These are phyloP conservation scores for Lathronympha strigana DNA, from an alignment of 2,888 invertebrate species.

Conservation along the genomic window DNA sequence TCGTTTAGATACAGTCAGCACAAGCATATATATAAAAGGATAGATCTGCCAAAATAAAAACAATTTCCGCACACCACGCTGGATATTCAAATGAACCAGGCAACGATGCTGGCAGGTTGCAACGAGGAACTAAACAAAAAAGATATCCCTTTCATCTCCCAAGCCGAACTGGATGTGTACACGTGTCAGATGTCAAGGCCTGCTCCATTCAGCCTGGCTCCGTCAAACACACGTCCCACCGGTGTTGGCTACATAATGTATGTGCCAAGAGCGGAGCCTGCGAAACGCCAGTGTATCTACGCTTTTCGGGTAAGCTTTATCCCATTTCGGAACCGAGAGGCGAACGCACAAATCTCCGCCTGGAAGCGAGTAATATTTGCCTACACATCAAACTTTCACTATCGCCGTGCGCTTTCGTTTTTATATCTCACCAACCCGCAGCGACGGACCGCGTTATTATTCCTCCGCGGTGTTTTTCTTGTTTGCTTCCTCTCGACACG, in stretches of 20 bases:
- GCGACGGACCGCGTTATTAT: conserved; percentile 72
- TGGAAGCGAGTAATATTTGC: conserved; percentile 81
- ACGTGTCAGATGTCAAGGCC: conserved; percentile 72
- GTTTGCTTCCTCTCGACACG: conserved; percentile 23
- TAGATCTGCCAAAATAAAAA: background rate
- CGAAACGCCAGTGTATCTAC: conserved; percentile 58
- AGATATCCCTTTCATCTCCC: conserved; percentile 59
- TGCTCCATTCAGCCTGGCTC: conserved; percentile 72
- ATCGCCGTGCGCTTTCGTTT: conserved; percentile 81
- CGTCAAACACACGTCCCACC: conserved; percentile 66
- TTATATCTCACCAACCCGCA: conserved; percentile 70
- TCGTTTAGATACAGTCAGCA: background rate
- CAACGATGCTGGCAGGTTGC: conserved; percentile 38
- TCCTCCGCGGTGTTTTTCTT: conserved; percentile 53
- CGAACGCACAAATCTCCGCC: conserved; percentile 80
- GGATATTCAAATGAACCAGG: conserved; percentile 18
- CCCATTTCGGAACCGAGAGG: conserved; percentile 70
- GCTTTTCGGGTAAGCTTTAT: conserved; percentile 65
- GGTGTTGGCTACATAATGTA: conserved; percentile 70
- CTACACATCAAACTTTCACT: conserved; percentile 85
- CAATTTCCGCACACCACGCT: background rate
- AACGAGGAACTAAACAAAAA: conserved; percentile 48
- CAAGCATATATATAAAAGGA: background rate
- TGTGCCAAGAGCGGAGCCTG: conserved; percentile 56
- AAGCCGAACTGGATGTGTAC: conserved; percentile 62